A percentile compares a stretch with the other conserved stretches of the same genome.
Conservation (phyloP, 2,888 invertebrate species). For the Steinernema scapterisci region DNA sequence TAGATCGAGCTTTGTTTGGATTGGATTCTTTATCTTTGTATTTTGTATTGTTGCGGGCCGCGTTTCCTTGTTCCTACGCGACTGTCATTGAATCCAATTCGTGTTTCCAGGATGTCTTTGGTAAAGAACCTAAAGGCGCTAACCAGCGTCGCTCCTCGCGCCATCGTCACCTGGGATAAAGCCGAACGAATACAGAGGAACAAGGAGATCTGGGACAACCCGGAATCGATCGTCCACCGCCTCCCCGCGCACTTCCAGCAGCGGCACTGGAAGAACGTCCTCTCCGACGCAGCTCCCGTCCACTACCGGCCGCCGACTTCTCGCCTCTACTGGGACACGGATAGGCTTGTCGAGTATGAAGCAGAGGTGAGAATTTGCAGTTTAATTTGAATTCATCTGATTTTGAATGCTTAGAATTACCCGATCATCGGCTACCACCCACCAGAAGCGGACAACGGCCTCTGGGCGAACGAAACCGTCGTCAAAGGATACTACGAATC, state of each 20-base stretch:
- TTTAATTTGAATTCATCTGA: background rate
- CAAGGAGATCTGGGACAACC: slow-evolving; percentile 64
- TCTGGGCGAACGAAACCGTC: slow-evolving; percentile 96
- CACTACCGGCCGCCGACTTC: slow-evolving; percentile 67
- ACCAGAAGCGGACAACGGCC: slow-evolving; percentile 79
- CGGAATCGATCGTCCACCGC: slow-evolving; percentile 62
- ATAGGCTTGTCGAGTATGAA: slow-evolving; percentile 53
- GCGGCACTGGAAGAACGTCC: slow-evolving; percentile 61
- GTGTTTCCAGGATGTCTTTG: slow-evolving; percentile 48
- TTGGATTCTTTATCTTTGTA: too few relatives aligned
- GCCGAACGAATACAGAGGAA: slow-evolving; percentile 60
- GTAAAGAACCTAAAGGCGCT: slow-evolving; percentile 59
- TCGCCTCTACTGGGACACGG: slow-evolving; percentile 52
- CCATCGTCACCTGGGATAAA: slow-evolving; percentile 65
- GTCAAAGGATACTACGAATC: slow-evolving; percentile 78
- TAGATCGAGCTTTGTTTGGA: too few relatives aligned
- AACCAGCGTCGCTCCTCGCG: slow-evolving; percentile 48
- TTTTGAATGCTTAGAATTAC: slow-evolving; percentile 42
- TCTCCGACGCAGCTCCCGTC: slow-evolving; percentile 68
- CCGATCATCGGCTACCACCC: slow-evolving; percentile 73
- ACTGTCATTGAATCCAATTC: too few relatives aligned
- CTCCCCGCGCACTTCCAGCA: slow-evolving; percentile 63
- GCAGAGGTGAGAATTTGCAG: slow-evolving; percentile 41
- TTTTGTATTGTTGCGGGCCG: too few relatives aligned
- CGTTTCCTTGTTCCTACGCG: too few relatives aligned